Evolutionary conservation across 2,888 invertebrate genomes (phyloP).

Genomic region (Meandrusa payeni): DNA sequence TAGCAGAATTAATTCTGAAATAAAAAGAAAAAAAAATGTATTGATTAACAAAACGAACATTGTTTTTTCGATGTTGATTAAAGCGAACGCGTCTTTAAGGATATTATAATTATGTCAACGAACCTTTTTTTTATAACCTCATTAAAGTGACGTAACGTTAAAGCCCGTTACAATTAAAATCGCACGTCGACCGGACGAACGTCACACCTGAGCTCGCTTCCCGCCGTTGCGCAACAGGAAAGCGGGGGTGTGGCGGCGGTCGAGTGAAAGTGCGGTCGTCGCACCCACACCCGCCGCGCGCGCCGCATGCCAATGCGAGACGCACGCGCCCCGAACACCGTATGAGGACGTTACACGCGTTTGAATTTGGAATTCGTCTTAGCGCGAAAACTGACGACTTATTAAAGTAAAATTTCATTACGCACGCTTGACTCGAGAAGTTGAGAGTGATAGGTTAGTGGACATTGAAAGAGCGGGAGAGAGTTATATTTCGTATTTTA

Average conservation of each 20-base stretch:
- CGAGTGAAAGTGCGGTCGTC: slow-evolving; percentile 44
- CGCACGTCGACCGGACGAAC: slow-evolving; percentile 8
- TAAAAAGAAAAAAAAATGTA: too few relatives aligned
- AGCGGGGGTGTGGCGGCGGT: slow-evolving; percentile 33
- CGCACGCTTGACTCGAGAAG: too few relatives aligned
- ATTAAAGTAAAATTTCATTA: too few relatives aligned
- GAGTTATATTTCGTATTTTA: too few relatives aligned
- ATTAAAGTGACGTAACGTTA: slow-evolving; percentile 3
- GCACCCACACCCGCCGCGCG: slow-evolving; percentile 34
- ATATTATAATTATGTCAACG: too few relatives aligned
- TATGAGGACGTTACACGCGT: slow-evolving; percentile 1
- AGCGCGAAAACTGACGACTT: not conserved
- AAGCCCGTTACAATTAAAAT: slow-evolving; percentile 1
- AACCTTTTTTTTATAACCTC: too few relatives aligned
- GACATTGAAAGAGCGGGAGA: too few relatives aligned
- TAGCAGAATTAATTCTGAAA: too few relatives aligned
- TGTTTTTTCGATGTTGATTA: too few relatives aligned
- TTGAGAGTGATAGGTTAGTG: too few relatives aligned
- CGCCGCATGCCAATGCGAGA: slow-evolving; percentile 41
- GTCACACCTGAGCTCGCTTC: slow-evolving; percentile 29
- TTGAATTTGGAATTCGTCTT: slow-evolving; percentile 7
- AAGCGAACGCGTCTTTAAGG: too few relatives aligned
- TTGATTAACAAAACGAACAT: too few relatives aligned
- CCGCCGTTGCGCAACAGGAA: slow-evolving; percentile 41
- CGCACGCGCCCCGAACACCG: slow-evolving; percentile 13